A percentile compares a stretch with the other conserved stretches of the same genome.
These are phyloP conservation scores for Indicator indicator DNA, from an alignment of 2,113 vertebrate species.

Conservation along the genomic window DNA sequence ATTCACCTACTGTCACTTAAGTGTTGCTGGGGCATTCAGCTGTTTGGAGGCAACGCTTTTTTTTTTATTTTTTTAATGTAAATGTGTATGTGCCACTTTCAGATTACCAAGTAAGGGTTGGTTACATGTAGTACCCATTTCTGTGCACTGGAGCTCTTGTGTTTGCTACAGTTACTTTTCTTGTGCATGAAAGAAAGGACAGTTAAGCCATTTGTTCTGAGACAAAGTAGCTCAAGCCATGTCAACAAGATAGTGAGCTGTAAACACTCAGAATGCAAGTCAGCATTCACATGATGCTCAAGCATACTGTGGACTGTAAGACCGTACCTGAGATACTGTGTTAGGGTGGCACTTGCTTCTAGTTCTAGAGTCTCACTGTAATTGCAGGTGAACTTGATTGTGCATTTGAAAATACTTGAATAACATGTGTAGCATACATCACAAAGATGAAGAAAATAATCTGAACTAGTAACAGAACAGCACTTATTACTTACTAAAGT, in stretches of 20 bases:
- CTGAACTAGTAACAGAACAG: background rate
- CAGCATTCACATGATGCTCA: background rate
- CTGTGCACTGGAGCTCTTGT: background rate
- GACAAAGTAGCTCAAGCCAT: background rate
- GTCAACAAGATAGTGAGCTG: background rate
- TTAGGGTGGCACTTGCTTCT: background rate
- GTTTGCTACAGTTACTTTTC: background rate
- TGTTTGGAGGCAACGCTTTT: background rate
- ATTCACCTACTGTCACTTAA: background rate
- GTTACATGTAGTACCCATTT: background rate
- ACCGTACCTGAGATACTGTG: background rate
- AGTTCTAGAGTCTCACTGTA: background rate
- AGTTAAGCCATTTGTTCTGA: fast-evolving
- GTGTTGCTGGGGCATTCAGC: background rate
- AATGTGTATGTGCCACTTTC: background rate
- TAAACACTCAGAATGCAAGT: background rate
- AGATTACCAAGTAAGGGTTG: fast-evolving
- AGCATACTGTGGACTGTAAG: background rate
- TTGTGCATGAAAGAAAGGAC: fast-evolving
- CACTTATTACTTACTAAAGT: background rate
- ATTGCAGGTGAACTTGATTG: fast-evolving
- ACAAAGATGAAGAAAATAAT: background rate
- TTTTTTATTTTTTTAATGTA: background rate
- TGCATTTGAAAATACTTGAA: background rate
- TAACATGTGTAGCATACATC: background rate